phyloP scores from a whole-genome alignment of 2,113 vertebrate genomes.

The Rhabdornis inornatus region DNA sequence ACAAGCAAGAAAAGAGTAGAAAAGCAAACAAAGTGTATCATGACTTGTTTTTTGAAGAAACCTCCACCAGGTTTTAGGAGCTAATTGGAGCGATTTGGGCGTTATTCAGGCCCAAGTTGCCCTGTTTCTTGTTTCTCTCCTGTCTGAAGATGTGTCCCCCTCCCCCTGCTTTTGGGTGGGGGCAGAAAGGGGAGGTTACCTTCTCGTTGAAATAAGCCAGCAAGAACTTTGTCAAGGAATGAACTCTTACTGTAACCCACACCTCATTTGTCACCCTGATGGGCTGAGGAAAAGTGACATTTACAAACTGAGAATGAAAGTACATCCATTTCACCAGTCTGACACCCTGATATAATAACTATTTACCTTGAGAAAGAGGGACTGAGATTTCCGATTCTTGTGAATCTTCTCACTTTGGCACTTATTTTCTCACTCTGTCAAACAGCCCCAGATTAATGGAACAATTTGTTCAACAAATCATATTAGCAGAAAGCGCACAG shows the following conservation, averaged over 20 bases:
- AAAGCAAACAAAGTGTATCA: constrained; percentile 4
- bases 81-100: neutral
- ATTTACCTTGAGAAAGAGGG: constrained; percentile 95
- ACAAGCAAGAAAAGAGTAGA: neutral
- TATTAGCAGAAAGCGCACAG: constrained; percentile 87
- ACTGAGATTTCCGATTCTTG: constrained; percentile 85
- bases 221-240: constrained; percentile 84
- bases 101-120: neutral
- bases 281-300: constrained; percentile 97
- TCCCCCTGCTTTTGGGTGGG: constrained; percentile 13
- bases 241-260: constrained; percentile 84
- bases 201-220: constrained; percentile 73
- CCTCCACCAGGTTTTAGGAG: neutral
- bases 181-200: constrained; percentile 20
- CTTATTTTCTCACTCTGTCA: constrained; percentile 88
- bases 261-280: constrained; percentile 95
- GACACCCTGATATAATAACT: constrained; percentile 96
- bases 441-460: constrained; percentile 90
- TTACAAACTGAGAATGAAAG: constrained; percentile 92
- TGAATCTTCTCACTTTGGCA: constrained; percentile 83
- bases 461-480: constrained; percentile 94
- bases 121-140: neutral
- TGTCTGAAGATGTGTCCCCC: neutral
- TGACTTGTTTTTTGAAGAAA: constrained; percentile 6
- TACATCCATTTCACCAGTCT: constrained; percentile 86